Conservation (phyloP, 2,113 vertebrate species). For the Leucopsar rothschildi region DNA sequence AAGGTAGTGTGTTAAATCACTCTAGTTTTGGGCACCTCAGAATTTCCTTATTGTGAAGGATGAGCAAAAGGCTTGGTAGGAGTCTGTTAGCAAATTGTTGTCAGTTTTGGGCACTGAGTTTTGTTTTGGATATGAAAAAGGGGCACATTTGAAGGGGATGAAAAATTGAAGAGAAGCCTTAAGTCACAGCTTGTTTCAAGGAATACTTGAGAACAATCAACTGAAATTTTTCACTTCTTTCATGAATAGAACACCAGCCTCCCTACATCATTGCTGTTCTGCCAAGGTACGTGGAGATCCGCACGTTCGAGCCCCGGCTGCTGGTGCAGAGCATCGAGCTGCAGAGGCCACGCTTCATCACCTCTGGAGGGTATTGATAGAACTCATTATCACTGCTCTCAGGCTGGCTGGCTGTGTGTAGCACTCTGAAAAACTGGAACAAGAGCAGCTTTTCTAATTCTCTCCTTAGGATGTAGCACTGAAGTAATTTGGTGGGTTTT, state of each 20-base stretch:
- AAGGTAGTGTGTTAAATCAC: not conserved
- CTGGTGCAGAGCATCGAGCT: conserved; percentile 96
- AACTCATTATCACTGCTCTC: not conserved
- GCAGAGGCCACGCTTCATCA: conserved; percentile 95
- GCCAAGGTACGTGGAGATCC: conserved; percentile 94
- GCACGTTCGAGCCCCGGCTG: conserved; percentile 91
- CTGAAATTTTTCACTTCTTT: not conserved
- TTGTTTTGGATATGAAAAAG: not conserved
- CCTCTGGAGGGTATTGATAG: conserved; percentile 84
- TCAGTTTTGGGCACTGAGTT: not conserved
- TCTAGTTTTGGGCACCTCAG: not conserved
- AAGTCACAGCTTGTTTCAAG: not conserved
- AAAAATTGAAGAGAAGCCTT: not conserved
- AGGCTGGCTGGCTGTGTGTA: not conserved
- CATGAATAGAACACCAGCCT: conserved; percentile 88
- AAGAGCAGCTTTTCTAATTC: not conserved
- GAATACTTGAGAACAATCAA: not conserved
- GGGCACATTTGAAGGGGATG: not conserved
- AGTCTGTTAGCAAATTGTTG: not conserved
- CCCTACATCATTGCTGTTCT: conserved; percentile 97
- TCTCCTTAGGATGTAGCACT: not conserved
- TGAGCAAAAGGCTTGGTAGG: not conserved
- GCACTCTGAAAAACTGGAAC: not conserved
- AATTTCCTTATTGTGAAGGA: not conserved
- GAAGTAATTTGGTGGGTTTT: not conserved